A percentile compares a stretch with the other conserved stretches of the same genome.
phyloP scores from a whole-genome alignment of 2,888 invertebrate genomes.

The Salpingus planirostris region DNA sequence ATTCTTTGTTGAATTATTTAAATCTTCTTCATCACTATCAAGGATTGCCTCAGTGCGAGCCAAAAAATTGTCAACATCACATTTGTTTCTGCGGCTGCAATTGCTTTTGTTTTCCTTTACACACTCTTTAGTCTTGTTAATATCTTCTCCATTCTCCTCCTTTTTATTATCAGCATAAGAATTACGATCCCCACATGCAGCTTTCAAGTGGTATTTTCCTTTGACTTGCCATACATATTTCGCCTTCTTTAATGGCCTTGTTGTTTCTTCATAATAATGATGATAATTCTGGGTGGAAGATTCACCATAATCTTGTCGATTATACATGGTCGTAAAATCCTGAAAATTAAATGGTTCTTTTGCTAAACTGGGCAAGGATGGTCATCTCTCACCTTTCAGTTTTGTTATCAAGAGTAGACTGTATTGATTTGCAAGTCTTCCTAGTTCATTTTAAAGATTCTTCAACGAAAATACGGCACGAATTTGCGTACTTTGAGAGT shows the following conservation, averaged over 20 bases:
- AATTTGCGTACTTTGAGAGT: too few species aligned
- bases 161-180: conserved; percentile 4
- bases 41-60: conserved; percentile 23
- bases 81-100: conserved; percentile 13
- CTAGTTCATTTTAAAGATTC: too few species aligned
- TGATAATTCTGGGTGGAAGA: conserved; percentile 46
- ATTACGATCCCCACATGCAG: conserved; percentile 26
- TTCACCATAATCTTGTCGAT: conserved; percentile 37
- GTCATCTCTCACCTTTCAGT: too few species aligned
- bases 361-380: too few species aligned
- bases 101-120: conserved; percentile 1
- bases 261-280: too few species aligned
- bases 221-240: conserved; percentile 60
- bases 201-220: conserved; percentile 53
- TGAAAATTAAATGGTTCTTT: too few species aligned
- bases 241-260: conserved; percentile 57
- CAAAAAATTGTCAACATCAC: conserved; percentile 28
- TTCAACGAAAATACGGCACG: too few species aligned
- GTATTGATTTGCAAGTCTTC: too few species aligned
- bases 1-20: conserved; percentile 7
- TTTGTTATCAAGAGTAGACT: too few species aligned
- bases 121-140: conserved; percentile 3
- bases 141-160: conserved; percentile 38
- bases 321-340: too few species aligned
- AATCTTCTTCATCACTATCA: conserved; percentile 18